Base-by-base conservation (phyloP, 2,888 invertebrate genomes). In the Orthosia gothica region DNA sequence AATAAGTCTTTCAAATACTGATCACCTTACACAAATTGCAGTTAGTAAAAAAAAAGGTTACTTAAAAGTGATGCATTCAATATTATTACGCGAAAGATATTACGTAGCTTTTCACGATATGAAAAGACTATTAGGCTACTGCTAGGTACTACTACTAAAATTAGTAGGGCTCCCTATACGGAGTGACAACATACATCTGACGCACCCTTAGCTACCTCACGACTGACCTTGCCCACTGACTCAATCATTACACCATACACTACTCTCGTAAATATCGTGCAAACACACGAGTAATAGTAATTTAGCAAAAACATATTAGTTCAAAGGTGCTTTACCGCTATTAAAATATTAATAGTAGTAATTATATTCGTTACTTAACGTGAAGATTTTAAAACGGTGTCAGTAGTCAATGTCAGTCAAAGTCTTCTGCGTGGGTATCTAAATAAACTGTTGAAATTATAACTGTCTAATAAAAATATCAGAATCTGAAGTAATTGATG, bases 351-450 rank as follows among this genome's bases (percentile, higher is more conserved):
- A 70, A 76, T 75, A 16, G 74, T 15, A 12, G 76, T 45, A 50
- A 81, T 78, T 78, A 78, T 49, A 81, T 80, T 64, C 13, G 78
- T 78, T 78, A 75, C 81, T 54, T 54, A 62, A 78, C 18, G n/a
- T 62, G 40, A 65, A 55, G 20, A 50, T 72, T 55, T 65, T 52
- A 62, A 67, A 72, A 70, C 49, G 32, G 11, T 64, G 61, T 84
- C 71, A 76, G 82, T 73, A 62, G 66, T 76, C 70, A 77, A 73
- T 66, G 74, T 82, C 73, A 82, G 74, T 66, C 85, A 82, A 57
- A 40, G 57, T 82, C 77, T 71, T 71, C 32, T 74, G 26, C 5
- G 23, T 40, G 18, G 40, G 50, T 57, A 55, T 82, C 20, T 50
- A 23, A 63, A 70, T 63, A 45, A 75, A 73, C 45, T 79, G 64